These are phyloP conservation scores for Dyspetes luteomarginatus DNA, from an alignment of 2,888 invertebrate genomes.

Conservation along the genomic window DNA sequence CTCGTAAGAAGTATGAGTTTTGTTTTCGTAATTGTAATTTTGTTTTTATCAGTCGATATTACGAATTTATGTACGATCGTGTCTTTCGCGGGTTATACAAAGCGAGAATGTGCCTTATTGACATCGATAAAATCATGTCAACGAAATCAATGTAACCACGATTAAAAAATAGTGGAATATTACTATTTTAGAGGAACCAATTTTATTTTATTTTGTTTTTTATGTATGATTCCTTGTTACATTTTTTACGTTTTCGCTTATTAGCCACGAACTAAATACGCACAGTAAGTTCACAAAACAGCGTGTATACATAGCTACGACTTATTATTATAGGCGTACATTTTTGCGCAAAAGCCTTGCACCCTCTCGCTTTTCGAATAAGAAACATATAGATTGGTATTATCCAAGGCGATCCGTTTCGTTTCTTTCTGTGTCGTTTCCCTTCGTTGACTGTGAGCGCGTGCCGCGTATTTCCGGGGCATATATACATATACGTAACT, in stretches of 20 bases:
- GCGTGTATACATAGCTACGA: neutral
- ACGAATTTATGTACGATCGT: no score
- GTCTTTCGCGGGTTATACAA: no score
- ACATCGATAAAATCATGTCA: no score
- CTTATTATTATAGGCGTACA: conserved; percentile 18
- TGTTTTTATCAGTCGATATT: no score
- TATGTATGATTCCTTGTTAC: neutral
- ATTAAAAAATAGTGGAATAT: no score
- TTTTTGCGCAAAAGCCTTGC: conserved; percentile 32
- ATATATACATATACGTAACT: conserved; percentile 7
- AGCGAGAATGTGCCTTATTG: no score
- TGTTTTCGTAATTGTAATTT: no score
- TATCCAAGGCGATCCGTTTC: conserved; percentile 60
- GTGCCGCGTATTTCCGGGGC: conserved; percentile 46
- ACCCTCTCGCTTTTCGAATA: conserved; percentile 22
- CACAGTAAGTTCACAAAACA: conserved; percentile 9
- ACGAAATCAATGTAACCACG: no score
- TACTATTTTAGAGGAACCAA: no score
- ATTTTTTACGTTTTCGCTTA: neutral
- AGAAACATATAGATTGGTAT: no score
- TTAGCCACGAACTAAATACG: conserved; percentile 18
- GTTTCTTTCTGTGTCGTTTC: conserved; percentile 72
- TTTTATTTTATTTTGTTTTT: neutral
- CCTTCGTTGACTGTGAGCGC: conserved; percentile 63
- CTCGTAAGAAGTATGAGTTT: no score